Percentiles rank a stretch among this genome's conserved stretches.
These are phyloP conservation scores for Monochamus alternatus DNA, from an alignment of 2,888 invertebrate species.

Conservation along the genomic window DNA sequence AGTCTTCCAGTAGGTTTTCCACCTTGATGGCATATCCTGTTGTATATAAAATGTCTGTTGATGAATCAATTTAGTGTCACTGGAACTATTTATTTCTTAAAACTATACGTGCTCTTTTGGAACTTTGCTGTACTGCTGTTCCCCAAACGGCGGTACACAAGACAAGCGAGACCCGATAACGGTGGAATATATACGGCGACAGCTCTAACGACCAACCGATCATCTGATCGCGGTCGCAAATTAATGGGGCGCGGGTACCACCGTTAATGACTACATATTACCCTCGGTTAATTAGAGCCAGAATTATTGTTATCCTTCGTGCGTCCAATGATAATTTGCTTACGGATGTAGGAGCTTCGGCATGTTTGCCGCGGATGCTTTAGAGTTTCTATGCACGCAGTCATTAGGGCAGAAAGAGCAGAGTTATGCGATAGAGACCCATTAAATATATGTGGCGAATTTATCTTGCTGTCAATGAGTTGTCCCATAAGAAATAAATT, in stretches of 20 bases:
- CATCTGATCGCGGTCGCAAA: conserved; percentile 56
- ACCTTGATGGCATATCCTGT: too few relatives aligned
- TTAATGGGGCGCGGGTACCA: conserved; percentile 53
- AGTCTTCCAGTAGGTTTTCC: too few relatives aligned
- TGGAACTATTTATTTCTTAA: too few relatives aligned
- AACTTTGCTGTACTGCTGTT: not conserved
- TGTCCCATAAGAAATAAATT: not conserved
- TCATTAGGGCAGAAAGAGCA: not conserved
- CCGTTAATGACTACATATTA: conserved; percentile 50
- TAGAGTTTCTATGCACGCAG: not conserved
- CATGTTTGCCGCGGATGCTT: not conserved
- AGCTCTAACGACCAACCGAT: conserved; percentile 58
- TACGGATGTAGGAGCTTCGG: not conserved
- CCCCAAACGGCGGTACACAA: conserved; percentile 10
- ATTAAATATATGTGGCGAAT: not conserved
- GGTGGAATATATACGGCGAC: conserved; percentile 55
- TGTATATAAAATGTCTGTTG: too few relatives aligned
- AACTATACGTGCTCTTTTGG: too few relatives aligned
- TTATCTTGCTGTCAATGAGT: conserved; percentile 5
- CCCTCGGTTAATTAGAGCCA: conserved; percentile 44
- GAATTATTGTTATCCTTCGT: conserved; percentile 26
- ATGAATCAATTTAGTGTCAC: too few relatives aligned
- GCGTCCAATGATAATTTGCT: conserved; percentile 5
- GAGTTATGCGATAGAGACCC: conserved; percentile 1
- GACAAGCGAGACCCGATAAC: conserved; percentile 47